A percentile compares a stretch with the other conserved stretches of the same genome.
These are phyloP conservation scores for Sebastes nivosus DNA, from an alignment of 2,797 vertebrate species.

Conservation along the genomic window DNA sequence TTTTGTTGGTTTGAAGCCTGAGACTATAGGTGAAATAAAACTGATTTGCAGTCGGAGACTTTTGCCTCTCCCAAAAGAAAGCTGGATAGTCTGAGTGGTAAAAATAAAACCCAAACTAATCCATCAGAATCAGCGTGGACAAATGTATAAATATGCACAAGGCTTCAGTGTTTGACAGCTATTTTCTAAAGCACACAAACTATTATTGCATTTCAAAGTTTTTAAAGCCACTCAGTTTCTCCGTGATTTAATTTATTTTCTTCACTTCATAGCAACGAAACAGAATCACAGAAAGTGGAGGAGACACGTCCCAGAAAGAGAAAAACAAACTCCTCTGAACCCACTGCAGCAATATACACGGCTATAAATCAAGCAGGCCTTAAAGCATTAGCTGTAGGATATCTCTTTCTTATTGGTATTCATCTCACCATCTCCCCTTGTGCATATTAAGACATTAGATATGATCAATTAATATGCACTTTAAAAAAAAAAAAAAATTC, in stretches of 20 bases:
- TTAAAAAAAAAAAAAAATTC: constrained; percentile 29
- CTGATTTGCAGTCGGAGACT: neutral
- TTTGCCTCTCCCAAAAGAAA: neutral
- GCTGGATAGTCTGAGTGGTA: neutral
- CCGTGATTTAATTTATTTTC: constrained; percentile 43
- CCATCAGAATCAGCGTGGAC: constrained; percentile 7
- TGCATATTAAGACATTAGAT: constrained; percentile 40
- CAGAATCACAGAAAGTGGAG: constrained; percentile 33
- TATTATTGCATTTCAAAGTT: constrained; percentile 30
- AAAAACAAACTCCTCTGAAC: constrained; percentile 46
- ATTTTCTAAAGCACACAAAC: constrained; percentile 14
- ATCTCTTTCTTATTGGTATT: constrained; percentile 44
- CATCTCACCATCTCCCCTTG: constrained; percentile 6
- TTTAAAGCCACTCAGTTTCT: constrained; percentile 14
- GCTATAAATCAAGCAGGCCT: constrained; percentile 4
- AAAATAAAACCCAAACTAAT: constrained; percentile 10
- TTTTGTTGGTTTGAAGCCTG: neutral
- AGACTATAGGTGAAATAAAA: neutral
- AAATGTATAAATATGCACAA: constrained; percentile 11
- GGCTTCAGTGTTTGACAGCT: neutral
- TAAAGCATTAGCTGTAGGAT: constrained; percentile 25
- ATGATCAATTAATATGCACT: constrained; percentile 46
- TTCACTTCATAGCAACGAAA: constrained; percentile 15
- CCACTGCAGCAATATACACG: constrained; percentile 9
- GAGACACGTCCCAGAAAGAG: constrained; percentile 21